Conservation (phyloP, 2,888 invertebrate species). For the Tillus elongatus region DNA sequence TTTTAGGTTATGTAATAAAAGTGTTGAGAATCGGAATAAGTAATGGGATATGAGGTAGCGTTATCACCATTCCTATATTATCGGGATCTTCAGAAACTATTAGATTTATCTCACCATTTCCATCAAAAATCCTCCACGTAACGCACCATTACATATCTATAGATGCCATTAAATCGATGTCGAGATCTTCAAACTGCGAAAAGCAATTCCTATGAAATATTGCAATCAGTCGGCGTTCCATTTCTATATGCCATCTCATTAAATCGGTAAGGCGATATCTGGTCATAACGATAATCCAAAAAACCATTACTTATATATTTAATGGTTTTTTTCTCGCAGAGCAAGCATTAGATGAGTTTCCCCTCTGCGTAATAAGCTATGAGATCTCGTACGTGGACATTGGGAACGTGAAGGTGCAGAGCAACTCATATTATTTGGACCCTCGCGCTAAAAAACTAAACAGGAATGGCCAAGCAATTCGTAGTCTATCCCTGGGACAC, state of each 20-base stretch:
- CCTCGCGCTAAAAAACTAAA: slow-evolving; percentile 4
- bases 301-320: slow-evolving; percentile 3
- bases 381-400: slow-evolving; percentile 1
- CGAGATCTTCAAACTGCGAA: slow-evolving; percentile 2
- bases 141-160: background rate
- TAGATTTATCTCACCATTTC: no score
- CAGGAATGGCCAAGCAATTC: slow-evolving; percentile 2
- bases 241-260: slow-evolving; percentile 3
- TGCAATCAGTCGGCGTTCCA: slow-evolving; percentile 2
- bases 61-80: no score
- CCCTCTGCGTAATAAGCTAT: background rate
- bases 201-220: slow-evolving; percentile 1
- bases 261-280: slow-evolving; percentile 2
- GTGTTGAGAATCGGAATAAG: no score
- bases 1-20: no score
- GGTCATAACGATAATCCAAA: slow-evolving; percentile 2
- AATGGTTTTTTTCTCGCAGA: slow-evolving; percentile 1
- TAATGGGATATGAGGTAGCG: no score
- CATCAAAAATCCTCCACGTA: no score
- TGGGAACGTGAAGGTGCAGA: slow-evolving; percentile 2
- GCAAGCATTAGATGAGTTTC: no score
- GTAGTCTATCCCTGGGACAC: no score
- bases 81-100: no score
- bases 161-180: slow-evolving; percentile 1
- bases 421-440: slow-evolving; percentile 1